Evolutionary conservation across 92 coral and sea anemone species (phyloP), one percentile per base, ranked within the genome.

Genomic region (Paragorgia papillata): DNA sequence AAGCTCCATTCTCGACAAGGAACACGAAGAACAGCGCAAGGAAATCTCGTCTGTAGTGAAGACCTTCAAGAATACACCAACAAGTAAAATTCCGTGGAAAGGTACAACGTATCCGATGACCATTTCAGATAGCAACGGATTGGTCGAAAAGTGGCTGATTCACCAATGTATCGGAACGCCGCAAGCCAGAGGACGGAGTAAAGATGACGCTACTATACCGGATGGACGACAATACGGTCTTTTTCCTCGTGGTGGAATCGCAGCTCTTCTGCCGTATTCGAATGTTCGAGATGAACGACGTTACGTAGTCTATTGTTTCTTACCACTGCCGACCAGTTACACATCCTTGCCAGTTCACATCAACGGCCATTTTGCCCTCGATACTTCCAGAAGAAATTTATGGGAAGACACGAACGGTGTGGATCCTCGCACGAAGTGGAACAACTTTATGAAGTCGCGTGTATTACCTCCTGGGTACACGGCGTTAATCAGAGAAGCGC

Each of bases 161-260:
- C 86, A 77, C 27, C 90, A 90, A 41, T 82, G 85, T 51, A 65
- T 81, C 83, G 97, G 97, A 0, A 83, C 88, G 43, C 43, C 4
- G 2, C 15, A 2, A 6, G 43, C 12, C 12, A 76, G 88, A 88
- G 33, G 51, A 70, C 44, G 0, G 29, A 0, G 79, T 61, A 21
- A 20, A 60, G 34, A 69, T 69, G 30, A 73, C 83, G 18, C 5
- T 17, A 48, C 31, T 20, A 48, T 68, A 3, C 80, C 65, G 57
- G 44, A 70, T 5, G 61, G 60, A 4, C 64, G 69, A 4, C 87
- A 88, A 10, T 80, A 90, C 40, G 92, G 96, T 57, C 80, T 92
- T 54, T 92, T 92, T 39, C 97, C 97, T 12, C 89, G 92, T 34
- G 97, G 96, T 19, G 97, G 97, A 26, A 86, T 86, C 6, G 97